phyloP scores from a whole-genome alignment of 2,113 vertebrate genomes.

The Machaerirhynchus nigripectus region DNA sequence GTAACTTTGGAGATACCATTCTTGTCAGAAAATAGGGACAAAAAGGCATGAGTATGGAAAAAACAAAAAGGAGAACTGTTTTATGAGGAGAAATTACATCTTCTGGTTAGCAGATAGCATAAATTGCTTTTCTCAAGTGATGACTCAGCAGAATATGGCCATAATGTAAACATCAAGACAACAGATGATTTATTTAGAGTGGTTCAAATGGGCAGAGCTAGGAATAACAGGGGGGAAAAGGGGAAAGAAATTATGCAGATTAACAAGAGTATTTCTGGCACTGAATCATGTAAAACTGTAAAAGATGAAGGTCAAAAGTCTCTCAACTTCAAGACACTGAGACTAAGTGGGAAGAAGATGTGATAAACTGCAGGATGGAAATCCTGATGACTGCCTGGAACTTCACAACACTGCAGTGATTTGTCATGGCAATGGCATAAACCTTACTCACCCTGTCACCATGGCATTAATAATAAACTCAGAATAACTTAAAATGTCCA shows the following conservation, averaged over 20 bases:
- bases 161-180: not conserved
- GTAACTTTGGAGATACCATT: not conserved
- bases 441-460: conserved; percentile 20
- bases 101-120: not conserved
- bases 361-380: not conserved
- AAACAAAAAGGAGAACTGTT: not conserved
- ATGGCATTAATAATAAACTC: not conserved
- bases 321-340: not conserved
- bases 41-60: not conserved
- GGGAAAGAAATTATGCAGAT: not conserved
- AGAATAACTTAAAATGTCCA: not conserved
- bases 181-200: not conserved
- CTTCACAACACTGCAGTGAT: not conserved
- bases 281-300: not conserved
- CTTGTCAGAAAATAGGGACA: not conserved
- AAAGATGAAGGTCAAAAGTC: not conserved
- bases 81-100: not conserved
- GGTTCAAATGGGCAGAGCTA: not conserved
- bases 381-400: not conserved
- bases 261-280: not conserved
- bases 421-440: not conserved
- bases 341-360: not conserved
- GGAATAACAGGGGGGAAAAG: not conserved
- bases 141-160: not conserved
- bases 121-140: not conserved